These are phyloP conservation scores for Podarcis muralis DNA, from an alignment of 2,113 vertebrate species.

Conservation along the genomic window DNA sequence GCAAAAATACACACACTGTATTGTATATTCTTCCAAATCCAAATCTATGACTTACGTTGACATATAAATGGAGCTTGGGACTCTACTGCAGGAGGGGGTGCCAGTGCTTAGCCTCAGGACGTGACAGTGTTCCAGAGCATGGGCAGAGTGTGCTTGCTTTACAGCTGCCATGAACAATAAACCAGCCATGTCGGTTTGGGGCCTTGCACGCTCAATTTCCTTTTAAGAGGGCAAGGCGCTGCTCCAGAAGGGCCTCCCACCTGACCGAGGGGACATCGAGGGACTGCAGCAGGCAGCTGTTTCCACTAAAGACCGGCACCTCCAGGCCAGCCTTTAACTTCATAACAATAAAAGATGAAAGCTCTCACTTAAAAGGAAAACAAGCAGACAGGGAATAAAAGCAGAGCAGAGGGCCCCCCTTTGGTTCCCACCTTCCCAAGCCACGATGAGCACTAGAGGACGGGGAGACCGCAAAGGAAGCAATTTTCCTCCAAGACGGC, in stretches of 20 bases:
- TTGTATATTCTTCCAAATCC: background rate
- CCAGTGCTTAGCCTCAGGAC: too few relatives aligned
- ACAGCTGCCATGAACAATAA: too few relatives aligned
- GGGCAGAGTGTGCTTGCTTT: background rate
- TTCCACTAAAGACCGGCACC: conserved; percentile 78
- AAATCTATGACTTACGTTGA: too few relatives aligned
- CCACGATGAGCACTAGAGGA: conserved; percentile 60
- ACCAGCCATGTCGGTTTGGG: conserved; percentile 44
- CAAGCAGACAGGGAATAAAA: conserved; percentile 66
- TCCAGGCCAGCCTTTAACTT: conserved; percentile 76
- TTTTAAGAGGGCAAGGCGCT: conserved; percentile 68
- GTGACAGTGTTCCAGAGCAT: background rate
- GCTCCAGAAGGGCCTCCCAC: conserved; percentile 77
- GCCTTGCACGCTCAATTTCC: conserved; percentile 74
- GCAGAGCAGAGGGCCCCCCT: conserved; percentile 53
- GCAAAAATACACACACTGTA: background rate
- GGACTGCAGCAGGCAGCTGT: conserved; percentile 68
- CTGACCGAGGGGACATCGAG: conserved; percentile 60
- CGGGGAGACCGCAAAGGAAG: conserved; percentile 54
- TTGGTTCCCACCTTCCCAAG: conserved; percentile 46
- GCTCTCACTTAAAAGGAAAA: conserved; percentile 79
- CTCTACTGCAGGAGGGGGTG: background rate
- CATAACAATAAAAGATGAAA: conserved; percentile 78
- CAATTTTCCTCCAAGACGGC: conserved; percentile 69
- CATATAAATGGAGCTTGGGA: too few relatives aligned